A percentile compares a stretch with the other conserved stretches of the same genome.
Conservation (phyloP, 2,113 vertebrate species). For the Phoxinus phoxinus region DNA sequence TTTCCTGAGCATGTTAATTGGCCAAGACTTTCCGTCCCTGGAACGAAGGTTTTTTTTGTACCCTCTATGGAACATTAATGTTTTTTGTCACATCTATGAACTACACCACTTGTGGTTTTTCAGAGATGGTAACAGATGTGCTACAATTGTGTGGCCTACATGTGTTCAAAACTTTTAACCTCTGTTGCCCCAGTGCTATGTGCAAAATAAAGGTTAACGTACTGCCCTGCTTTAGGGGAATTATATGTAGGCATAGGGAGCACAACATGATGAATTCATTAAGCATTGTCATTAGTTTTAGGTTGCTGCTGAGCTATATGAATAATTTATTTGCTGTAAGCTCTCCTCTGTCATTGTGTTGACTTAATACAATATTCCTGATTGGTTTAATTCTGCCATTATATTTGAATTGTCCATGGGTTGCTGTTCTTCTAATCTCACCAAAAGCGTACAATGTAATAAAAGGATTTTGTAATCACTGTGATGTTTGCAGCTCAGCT, state of each 20-base stretch:
- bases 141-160: too few species aligned
- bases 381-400: conserved; percentile 23
- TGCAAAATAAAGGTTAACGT: too few species aligned
- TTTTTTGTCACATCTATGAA: too few species aligned
- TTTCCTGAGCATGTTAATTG: too few species aligned
- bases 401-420: background rate
- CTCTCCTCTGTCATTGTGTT: conserved; percentile 9
- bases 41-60: too few species aligned
- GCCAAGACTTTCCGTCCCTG: too few species aligned
- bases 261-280: conserved; percentile 41
- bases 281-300: conserved; percentile 29
- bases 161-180: too few species aligned
- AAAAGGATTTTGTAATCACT: conserved; percentile 15
- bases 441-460: background rate
- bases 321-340: conserved; percentile 39
- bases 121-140: too few species aligned
- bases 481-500: conserved; percentile 25
- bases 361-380: conserved; percentile 27
- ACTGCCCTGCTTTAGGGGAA: background rate
- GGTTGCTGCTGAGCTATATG: conserved; percentile 11
- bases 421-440: background rate
- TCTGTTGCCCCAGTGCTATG: too few species aligned
- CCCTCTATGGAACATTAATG: too few species aligned
- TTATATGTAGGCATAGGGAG: background rate
- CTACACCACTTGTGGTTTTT: too few species aligned